Conservation (phyloP, 2,797 vertebrate genomes). For the Phylloscopus collybita region DNA sequence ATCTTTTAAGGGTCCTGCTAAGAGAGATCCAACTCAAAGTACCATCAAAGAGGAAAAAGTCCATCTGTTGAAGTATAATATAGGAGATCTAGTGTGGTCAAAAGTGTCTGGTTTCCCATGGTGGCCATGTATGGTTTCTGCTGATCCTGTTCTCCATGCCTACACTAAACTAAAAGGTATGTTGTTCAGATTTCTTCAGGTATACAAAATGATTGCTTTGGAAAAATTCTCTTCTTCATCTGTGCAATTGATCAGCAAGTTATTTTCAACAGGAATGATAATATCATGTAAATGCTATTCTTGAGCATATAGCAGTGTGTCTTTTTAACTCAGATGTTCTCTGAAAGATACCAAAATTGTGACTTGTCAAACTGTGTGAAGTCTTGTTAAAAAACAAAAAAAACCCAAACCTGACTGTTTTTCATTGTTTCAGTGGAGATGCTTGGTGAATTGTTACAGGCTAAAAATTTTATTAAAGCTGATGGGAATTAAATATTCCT, state of each 20-base stretch:
- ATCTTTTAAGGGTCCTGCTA: constrained; percentile 62
- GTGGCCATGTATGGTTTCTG: constrained; percentile 98
- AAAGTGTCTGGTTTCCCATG: constrained; percentile 96
- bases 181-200: background rate
- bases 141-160: constrained; percentile 86
- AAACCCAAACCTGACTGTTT: background rate
- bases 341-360: background rate
- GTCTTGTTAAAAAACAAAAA: background rate
- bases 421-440: background rate
- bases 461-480: background rate
- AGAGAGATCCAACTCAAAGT: constrained; percentile 68
- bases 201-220: background rate
- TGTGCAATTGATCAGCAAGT: background rate
- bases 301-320: background rate
- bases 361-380: background rate
- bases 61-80: constrained; percentile 75
- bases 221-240: background rate
- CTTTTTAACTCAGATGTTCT: background rate
- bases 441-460: background rate
- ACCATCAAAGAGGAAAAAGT: constrained; percentile 66
- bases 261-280: background rate
- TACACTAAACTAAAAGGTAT: constrained; percentile 92
- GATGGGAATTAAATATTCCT: background rate
- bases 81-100: constrained; percentile 94
- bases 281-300: background rate